These are phyloP conservation scores for Latrodectus elegans DNA, from an alignment of 2,888 invertebrate genomes.

Conservation along the genomic window DNA sequence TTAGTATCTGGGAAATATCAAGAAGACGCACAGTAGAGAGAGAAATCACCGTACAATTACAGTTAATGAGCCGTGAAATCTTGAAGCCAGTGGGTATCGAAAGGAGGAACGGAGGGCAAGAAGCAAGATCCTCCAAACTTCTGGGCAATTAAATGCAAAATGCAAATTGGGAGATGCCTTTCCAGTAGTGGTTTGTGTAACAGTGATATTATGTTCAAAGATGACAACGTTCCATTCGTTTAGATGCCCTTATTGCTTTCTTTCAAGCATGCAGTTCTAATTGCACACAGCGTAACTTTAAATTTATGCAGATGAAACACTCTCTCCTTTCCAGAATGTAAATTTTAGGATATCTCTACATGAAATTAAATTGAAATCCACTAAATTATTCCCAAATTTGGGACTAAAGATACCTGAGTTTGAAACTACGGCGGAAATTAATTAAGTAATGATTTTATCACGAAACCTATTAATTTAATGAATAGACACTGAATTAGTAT, in stretches of 20 bases:
- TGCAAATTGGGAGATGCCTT: constrained; percentile 29
- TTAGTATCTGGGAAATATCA: neutral
- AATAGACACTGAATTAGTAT: too few relatives aligned
- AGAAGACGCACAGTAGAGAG: neutral
- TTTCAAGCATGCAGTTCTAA: constrained; percentile 11
- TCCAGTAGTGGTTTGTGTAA: neutral
- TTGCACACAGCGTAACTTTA: neutral
- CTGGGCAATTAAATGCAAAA: constrained; percentile 47
- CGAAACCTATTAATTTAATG: too few relatives aligned
- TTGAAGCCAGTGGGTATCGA: constrained; percentile 8
- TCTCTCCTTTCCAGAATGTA: neutral
- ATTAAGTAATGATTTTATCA: too few relatives aligned
- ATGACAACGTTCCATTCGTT: neutral
- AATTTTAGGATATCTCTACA: neutral
- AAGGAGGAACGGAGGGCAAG: neutral
- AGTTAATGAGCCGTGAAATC: constrained; percentile 41
- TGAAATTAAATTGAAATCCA: neutral
- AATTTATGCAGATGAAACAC: neutral
- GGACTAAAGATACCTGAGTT: too few relatives aligned
- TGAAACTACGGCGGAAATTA: too few relatives aligned
- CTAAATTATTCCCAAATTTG: neutral
- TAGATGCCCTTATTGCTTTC: neutral
- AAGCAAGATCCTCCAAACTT: neutral
- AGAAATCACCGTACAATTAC: constrained; percentile 11
- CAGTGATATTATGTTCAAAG: neutral